Evolutionary conservation across 2,888 invertebrate genomes (phyloP).

Genomic region (Synanthedon andrenaeformis): DNA sequence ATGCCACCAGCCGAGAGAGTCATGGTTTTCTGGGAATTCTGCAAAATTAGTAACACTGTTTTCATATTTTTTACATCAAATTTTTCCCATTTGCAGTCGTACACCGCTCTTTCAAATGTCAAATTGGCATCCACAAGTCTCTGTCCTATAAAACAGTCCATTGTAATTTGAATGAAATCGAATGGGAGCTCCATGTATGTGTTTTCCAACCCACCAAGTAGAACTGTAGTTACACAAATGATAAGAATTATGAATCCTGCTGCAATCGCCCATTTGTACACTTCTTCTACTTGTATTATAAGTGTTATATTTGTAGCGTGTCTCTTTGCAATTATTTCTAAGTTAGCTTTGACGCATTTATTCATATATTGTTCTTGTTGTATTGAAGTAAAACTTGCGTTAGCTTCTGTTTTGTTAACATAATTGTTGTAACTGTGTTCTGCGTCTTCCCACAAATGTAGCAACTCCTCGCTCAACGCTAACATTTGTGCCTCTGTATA

Average conservation of each 20-base stretch:
- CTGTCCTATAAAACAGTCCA: constrained; percentile 42
- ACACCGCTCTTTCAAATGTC: constrained; percentile 31
- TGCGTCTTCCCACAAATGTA: constrained; percentile 3
- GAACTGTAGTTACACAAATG: constrained; percentile 19
- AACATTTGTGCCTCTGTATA: constrained; percentile 13
- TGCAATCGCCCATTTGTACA: constrained; percentile 23
- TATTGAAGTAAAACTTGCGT: background rate
- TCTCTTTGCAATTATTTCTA: constrained; percentile 16
- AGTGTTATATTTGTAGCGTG: constrained; percentile 19
- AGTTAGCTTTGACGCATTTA: constrained; percentile 10
- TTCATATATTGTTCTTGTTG: constrained; percentile 8
- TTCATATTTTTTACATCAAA: constrained; percentile 34
- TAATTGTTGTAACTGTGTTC: background rate
- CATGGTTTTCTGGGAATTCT: constrained; percentile 35
- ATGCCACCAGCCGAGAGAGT: constrained; percentile 40
- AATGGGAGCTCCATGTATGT: constrained; percentile 30
- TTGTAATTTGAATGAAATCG: constrained; percentile 17
- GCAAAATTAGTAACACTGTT: constrained; percentile 31
- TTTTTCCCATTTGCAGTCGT: constrained; percentile 43
- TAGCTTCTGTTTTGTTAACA: background rate
- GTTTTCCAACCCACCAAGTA: constrained; percentile 30
- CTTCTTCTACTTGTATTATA: constrained; percentile 16
- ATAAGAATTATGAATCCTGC: constrained; percentile 24
- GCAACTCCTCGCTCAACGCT: constrained; percentile 9
- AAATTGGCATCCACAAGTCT: constrained; percentile 33